Evolutionary conservation across 2,113 vertebrate genomes (phyloP).

Genomic region (Burhinus bistriatus): DNA sequence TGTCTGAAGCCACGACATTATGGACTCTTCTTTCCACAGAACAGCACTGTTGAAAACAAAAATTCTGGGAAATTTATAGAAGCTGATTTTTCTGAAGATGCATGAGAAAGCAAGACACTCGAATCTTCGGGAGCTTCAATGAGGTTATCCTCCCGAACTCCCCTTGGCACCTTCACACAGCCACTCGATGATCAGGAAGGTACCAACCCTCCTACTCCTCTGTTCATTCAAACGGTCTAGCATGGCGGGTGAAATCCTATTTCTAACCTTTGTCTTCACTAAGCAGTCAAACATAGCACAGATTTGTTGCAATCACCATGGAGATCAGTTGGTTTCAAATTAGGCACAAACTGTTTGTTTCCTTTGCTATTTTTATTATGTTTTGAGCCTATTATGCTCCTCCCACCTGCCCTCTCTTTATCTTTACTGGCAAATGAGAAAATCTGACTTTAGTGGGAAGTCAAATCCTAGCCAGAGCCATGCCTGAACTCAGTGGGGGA

Average conservation of each 20-base stretch:
- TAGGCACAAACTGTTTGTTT: constrained; percentile 45
- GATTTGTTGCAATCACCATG: constrained; percentile 42
- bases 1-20: background rate
- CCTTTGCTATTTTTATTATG: constrained; percentile 43
- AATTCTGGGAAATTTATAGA: background rate
- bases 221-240: background rate
- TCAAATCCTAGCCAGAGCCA: background rate
- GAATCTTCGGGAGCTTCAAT: background rate
- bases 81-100: background rate
- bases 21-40: background rate
- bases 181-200: background rate
- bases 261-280: constrained; percentile 22
- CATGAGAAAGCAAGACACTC: background rate
- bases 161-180: background rate
- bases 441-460: background rate
- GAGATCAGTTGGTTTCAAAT: constrained; percentile 43
- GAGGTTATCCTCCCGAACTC: background rate
- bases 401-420: background rate
- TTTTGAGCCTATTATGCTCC: constrained; percentile 1
- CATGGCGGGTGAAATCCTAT: background rate
- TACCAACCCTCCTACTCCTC: background rate
- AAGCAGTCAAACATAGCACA: background rate
- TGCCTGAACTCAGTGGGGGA: background rate
- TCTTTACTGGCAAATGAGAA: background rate
- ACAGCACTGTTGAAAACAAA: background rate